A percentile compares a stretch with the other conserved stretches of the same genome.
These are phyloP conservation scores for Cyprinodon brontotheroides DNA, from an alignment of 2,113 vertebrate genomes.

Conservation along the genomic window DNA sequence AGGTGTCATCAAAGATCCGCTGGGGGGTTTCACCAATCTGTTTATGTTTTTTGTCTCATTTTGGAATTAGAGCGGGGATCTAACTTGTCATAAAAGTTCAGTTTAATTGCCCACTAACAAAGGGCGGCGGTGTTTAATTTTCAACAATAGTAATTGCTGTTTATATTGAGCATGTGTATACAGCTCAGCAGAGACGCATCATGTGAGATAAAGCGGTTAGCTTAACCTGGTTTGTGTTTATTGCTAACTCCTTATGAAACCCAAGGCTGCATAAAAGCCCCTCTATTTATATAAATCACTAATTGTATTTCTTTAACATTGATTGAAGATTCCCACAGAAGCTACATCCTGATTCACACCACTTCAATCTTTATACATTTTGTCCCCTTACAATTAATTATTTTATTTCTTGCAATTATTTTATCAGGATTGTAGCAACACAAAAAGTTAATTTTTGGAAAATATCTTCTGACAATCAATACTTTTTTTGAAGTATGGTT, in stretches of 20 bases:
- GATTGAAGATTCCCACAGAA: background rate
- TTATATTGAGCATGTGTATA: conserved; percentile 1
- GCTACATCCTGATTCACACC: background rate
- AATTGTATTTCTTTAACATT: background rate
- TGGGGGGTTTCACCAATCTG: background rate
- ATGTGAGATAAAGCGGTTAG: background rate
- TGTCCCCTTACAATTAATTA: background rate
- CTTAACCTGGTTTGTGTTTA: background rate
- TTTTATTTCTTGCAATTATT: background rate
- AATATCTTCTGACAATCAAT: background rate
- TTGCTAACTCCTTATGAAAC: background rate
- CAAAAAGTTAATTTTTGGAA: background rate
- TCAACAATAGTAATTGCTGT: conserved; percentile 9
- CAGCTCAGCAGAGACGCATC: conserved; percentile 1
- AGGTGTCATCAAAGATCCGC: background rate
- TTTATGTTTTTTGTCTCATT: background rate
- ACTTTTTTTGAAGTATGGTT: background rate
- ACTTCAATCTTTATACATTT: background rate
- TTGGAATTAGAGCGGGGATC: background rate
- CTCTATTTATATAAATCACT: background rate
- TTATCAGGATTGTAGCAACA: background rate
- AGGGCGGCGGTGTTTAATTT: background rate
- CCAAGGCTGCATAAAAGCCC: background rate
- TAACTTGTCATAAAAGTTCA: conserved; percentile 6
- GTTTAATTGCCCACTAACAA: background rate